phyloP scores from a whole-genome alignment of 2,797 vertebrate species.

The Hippocampus kuda region DNA sequence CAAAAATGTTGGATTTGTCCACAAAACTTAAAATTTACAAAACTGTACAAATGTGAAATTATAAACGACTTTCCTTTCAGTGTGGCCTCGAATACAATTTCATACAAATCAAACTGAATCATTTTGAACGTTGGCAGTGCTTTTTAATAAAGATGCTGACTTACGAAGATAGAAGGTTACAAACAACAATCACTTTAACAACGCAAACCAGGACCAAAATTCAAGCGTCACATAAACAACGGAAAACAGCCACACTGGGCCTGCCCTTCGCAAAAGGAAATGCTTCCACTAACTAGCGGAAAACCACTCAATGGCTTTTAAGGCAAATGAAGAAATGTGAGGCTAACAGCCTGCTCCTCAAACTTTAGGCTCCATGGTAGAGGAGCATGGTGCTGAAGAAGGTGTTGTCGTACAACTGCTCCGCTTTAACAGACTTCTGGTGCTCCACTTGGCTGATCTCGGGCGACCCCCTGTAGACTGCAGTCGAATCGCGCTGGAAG shows the following conservation, averaged over 20 bases:
- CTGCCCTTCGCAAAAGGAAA: constrained; percentile 24
- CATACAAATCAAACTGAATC: background rate
- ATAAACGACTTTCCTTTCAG: background rate
- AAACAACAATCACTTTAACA: constrained; percentile 18
- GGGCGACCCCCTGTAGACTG: constrained; percentile 69
- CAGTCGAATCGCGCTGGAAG: constrained; percentile 62
- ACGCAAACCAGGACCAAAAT: constrained; percentile 18
- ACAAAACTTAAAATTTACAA: background rate
- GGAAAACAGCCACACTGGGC: constrained; percentile 16
- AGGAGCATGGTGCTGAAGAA: constrained; percentile 83
- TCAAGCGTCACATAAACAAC: constrained; percentile 5
- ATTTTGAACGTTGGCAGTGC: constrained; percentile 3
- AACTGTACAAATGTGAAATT: background rate
- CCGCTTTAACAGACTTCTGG: constrained; percentile 77
- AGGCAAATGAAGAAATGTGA: constrained; percentile 40
- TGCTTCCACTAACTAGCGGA: constrained; percentile 9
- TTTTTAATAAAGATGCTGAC: constrained; percentile 18
- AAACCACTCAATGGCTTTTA: constrained; percentile 37
- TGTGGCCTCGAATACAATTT: background rate
- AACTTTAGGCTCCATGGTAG: constrained; percentile 79
- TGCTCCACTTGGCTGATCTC: constrained; percentile 85
- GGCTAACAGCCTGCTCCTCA: background rate
- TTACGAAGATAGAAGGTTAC: constrained; percentile 16
- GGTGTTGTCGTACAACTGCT: constrained; percentile 75
- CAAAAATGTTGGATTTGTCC: no score